phyloP scores from a whole-genome alignment of 2,113 vertebrate genomes.

The Macquaria australasica region DNA sequence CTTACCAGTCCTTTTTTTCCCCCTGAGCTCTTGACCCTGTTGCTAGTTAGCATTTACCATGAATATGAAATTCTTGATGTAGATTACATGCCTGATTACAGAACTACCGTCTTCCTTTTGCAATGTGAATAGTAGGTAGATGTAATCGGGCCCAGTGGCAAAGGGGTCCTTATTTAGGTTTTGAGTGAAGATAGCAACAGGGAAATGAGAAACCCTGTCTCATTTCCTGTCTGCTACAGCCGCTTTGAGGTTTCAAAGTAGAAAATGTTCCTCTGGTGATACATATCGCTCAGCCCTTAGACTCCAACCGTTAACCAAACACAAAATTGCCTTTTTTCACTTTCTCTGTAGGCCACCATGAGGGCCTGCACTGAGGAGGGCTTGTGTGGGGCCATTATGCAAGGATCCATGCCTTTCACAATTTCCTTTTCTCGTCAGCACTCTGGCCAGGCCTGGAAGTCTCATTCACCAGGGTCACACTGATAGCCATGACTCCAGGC shows the following conservation, averaged over 20 bases:
- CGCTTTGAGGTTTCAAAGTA: conserved; percentile 76
- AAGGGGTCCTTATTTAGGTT: conserved; percentile 81
- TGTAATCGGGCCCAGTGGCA: conserved; percentile 76
- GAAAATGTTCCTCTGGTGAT: conserved; percentile 81
- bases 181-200: conserved; percentile 76
- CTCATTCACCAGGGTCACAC: conserved; percentile 54
- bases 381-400: conserved; percentile 58
- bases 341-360: conserved; percentile 49
- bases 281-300: conserved; percentile 79
- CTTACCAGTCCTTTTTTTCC: conserved; percentile 24
- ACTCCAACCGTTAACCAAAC: conserved; percentile 73
- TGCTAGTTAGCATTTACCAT: conserved; percentile 79
- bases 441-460: conserved; percentile 11
- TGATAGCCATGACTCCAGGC: conserved; percentile 46
- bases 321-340: conserved; percentile 79
- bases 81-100: conserved; percentile 84
- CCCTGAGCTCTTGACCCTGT: conserved; percentile 69
- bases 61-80: conserved; percentile 81
- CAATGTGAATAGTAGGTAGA: conserved; percentile 75
- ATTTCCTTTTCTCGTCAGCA: conserved; percentile 69
- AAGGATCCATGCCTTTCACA: conserved; percentile 54
- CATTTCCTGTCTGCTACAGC: conserved; percentile 84
- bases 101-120: conserved; percentile 74
- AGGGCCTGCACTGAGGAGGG: conserved; percentile 37
- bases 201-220: conserved; percentile 87